phyloP scores from a whole-genome alignment of 2,113 vertebrate genomes.

The Sinocyclocheilus anshuiensis region DNA sequence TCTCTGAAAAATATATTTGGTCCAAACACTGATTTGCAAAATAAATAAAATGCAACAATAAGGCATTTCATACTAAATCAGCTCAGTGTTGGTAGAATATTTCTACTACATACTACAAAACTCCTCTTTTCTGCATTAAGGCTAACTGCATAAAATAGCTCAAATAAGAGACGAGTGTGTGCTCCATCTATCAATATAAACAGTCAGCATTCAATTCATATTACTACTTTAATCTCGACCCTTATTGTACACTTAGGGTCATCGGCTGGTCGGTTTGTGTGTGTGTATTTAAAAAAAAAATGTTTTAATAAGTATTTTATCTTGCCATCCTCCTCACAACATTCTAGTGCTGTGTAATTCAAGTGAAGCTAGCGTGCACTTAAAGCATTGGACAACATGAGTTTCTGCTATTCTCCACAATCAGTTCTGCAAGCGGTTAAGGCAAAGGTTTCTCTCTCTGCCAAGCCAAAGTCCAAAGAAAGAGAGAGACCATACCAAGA shows the following conservation, averaged over 20 bases:
- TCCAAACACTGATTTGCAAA: slow-evolving; percentile 77
- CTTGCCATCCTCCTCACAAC: neutral
- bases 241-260: neutral
- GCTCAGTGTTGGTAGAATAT: slow-evolving; percentile 22
- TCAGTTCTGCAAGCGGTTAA: slow-evolving; percentile 21
- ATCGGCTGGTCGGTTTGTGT: neutral
- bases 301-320: neutral
- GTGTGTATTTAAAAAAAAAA: too few relatives aligned
- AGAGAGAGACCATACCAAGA: neutral
- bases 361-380: slow-evolving; percentile 24
- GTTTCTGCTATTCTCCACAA: slow-evolving; percentile 23
- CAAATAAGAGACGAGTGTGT: slow-evolving; percentile 41
- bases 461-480: slow-evolving; percentile 12
- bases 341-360: slow-evolving; percentile 9
- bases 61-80: slow-evolving; percentile 51
- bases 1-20: slow-evolving; percentile 77
- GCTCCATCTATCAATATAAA: slow-evolving; percentile 40
- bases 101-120: slow-evolving; percentile 30
- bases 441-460: slow-evolving; percentile 34
- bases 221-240: slow-evolving; percentile 35
- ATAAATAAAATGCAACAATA: slow-evolving; percentile 70
- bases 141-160: slow-evolving; percentile 56
- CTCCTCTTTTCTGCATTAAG: slow-evolving; percentile 42
- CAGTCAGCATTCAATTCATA: slow-evolving; percentile 42
- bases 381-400: neutral